Evolutionary conservation across 1,140 invertebrate species (phyloP).

Genomic region (Pissodes strobi): DNA sequence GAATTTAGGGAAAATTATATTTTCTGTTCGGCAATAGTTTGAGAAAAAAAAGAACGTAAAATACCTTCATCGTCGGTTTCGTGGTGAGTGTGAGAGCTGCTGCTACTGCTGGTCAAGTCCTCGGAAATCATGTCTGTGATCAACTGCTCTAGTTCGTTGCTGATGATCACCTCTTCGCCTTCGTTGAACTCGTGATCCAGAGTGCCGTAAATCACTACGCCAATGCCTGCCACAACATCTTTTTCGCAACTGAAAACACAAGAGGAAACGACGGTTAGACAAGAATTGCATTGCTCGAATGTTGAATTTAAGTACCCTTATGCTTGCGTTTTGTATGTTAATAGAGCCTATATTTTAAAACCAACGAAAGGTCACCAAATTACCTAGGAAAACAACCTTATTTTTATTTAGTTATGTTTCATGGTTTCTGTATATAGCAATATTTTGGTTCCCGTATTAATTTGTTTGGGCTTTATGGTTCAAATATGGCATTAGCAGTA

Average conservation of each 20-base stretch:
- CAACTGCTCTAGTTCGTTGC: constrained; percentile 80
- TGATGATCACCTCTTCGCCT: constrained; percentile 83
- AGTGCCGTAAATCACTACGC: constrained; percentile 82
- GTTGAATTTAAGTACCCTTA: background rate
- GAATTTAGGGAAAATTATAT: no score
- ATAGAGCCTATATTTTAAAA: no score
- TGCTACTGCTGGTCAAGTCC: constrained; percentile 55
- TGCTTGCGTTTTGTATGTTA: background rate
- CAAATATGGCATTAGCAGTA: no score
- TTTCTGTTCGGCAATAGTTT: no score
- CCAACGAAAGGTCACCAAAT: no score
- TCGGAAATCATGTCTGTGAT: constrained; percentile 81
- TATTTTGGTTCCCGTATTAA: no score
- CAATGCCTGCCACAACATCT: constrained; percentile 73
- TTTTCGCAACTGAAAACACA: constrained; percentile 36
- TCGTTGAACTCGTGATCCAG: constrained; percentile 65
- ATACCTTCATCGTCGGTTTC: constrained; percentile 82
- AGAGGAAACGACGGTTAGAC: background rate
- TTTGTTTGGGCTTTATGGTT: no score
- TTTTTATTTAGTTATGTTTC: no score
- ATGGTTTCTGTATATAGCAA: no score
- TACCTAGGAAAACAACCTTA: no score
- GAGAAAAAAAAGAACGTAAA: background rate
- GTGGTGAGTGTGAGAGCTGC: constrained; percentile 54
- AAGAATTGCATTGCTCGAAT: background rate